Evolutionary conservation across 2,888 invertebrate species (phyloP).

Genomic region (Nematopogon swammerdamellus): DNA sequence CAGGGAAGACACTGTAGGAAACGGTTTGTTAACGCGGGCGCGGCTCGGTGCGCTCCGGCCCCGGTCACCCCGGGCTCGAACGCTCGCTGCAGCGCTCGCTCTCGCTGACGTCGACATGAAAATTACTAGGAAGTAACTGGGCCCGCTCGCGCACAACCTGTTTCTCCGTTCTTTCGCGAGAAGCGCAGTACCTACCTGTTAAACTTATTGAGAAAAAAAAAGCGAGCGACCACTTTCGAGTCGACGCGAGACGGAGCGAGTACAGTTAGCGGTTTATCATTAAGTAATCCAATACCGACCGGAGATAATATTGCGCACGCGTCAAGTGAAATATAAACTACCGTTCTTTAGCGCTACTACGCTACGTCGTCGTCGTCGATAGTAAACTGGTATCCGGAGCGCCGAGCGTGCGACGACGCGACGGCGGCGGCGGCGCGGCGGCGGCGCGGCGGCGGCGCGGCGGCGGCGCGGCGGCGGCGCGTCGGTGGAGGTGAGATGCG

Average conservation of each 20-base stretch:
- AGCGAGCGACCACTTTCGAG: slow-evolving; percentile 1
- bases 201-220: not conserved
- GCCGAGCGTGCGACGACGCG: too few species aligned
- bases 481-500: too few species aligned
- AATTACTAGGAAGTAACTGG: not conserved
- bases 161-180: not conserved
- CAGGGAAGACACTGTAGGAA: too few species aligned
- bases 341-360: not conserved
- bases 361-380: not conserved
- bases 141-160: not conserved
- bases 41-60: too few species aligned
- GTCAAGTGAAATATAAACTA: slow-evolving; percentile 50
- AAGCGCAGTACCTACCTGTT: not conserved
- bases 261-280: slow-evolving; percentile 23
- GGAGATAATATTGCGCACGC: slow-evolving; percentile 53
- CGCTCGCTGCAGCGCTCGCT: too few species aligned
- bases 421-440: not conserved
- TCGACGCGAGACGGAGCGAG: not conserved
- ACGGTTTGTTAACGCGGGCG: too few species aligned
- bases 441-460: not conserved
- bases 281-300: slow-evolving; percentile 52
- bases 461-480: too few species aligned
- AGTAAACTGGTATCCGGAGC: not conserved
- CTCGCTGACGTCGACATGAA: not conserved
- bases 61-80: too few species aligned